Base-by-base conservation (phyloP, 2,113 vertebrate species). In the Aleadryas rufinucha region DNA sequence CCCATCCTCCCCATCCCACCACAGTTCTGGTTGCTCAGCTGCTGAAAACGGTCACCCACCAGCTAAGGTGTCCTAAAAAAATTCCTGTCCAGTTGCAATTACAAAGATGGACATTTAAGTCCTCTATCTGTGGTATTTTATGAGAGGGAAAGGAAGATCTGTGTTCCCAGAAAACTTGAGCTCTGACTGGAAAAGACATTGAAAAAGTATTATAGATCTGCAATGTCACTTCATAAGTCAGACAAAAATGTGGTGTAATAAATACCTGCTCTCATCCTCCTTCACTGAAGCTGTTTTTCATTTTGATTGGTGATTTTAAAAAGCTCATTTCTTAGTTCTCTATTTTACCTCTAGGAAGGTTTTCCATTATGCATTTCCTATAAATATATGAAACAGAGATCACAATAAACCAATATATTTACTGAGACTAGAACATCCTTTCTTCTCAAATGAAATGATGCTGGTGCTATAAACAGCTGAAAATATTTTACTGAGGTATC, bases 271-370 rank as follows among this genome's bases (percentile, higher is more conserved):
- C 63, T 96, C 57, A 70, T 87, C 31, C n/a, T 47, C 76, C 75
- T 88, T 96, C 70, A 27, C 54, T 94, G 44, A 91, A 78, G n/a
- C 44, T 96, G 27, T 92, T 96, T 92, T 89, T 97, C 77, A 95
- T 95, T 95, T 87, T 95, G 88, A 95, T 96, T 90, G 84, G 81
- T 82, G 41, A 60, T 71, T 96, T 97, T 86, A 61, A 97, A 88
- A 93, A 61, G 18, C 26, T 70, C 54, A 84, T 96, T 93, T 92
- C 87, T 97, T 94, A 81, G 42, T 70, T 94, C 94, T 37, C 39
- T 90, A 41, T 76, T 95, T 96, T 88, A 93, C 39, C 13, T 93
- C 72, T 89, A 91, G 71, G 54, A 95, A 85, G 21, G 60, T 91
- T 97, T 91, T 91, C 61, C 45, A 77, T 91, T 95, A 85, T 42